Evolutionary conservation across 2,113 vertebrate species (phyloP).

Genomic region (Brachyhypopomus occidentalis): DNA sequence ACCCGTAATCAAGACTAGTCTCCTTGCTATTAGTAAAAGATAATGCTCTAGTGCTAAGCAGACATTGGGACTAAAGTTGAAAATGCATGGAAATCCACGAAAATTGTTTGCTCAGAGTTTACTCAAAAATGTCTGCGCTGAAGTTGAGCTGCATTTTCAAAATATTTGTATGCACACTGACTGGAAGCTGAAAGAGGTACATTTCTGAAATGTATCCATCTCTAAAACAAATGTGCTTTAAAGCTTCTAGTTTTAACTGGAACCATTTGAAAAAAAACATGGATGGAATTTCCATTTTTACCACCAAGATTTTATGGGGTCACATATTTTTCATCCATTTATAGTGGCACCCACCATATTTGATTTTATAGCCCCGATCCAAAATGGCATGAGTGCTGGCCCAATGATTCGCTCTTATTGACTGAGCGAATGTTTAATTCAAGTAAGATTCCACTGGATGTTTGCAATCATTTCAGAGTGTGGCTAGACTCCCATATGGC

Average conservation of each 20-base stretch:
- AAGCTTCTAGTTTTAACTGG: not conserved
- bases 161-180: not conserved
- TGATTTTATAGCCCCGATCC: not conserved
- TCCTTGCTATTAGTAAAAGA: not conserved
- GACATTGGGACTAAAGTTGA: too few species aligned
- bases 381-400: not conserved
- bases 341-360: too few species aligned
- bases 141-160: not conserved
- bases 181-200: not conserved
- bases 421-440: not conserved
- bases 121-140: not conserved
- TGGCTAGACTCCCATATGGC: not conserved
- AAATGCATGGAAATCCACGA: not conserved
- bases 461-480: not conserved
- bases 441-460: slow-evolving; percentile 15
- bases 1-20: too few species aligned
- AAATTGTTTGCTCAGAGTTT: not conserved
- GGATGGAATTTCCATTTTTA: slow-evolving; percentile 10
- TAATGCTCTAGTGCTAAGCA: too few species aligned
- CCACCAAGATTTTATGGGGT: not conserved
- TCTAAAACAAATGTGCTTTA: not conserved
- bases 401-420: not conserved
- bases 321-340: not conserved
- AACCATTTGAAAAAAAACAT: not conserved
- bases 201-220: not conserved